Percentiles rank a stretch among this genome's conserved stretches.
Evolutionary conservation across 2,113 vertebrate species (phyloP).

Genomic region (Chelonoidis abingdonii): DNA sequence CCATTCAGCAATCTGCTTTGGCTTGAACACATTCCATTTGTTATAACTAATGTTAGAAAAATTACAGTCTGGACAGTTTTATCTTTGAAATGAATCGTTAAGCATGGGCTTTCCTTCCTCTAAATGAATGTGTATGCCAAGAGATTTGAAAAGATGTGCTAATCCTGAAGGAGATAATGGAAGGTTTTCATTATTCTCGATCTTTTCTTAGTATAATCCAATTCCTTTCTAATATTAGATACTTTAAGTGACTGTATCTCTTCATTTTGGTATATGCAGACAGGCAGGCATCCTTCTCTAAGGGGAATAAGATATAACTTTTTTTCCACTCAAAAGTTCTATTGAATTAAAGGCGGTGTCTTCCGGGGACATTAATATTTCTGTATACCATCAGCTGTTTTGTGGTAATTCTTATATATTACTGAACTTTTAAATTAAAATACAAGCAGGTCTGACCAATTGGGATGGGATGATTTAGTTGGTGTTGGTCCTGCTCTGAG

Average conservation of each 20-base stretch:
- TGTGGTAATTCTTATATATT: not conserved
- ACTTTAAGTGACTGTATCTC: not conserved
- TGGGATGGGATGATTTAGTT: not conserved
- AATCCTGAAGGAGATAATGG: not conserved
- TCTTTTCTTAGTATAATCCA: not conserved
- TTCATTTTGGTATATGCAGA: not conserved
- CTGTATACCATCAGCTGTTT: not conserved
- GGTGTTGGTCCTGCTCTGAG: too few relatives aligned
- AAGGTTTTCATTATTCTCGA: not conserved
- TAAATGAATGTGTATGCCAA: not conserved
- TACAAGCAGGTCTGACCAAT: not conserved
- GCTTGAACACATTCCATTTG: not conserved
- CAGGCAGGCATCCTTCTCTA: not conserved
- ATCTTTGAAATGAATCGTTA: not conserved
- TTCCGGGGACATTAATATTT: not conserved
- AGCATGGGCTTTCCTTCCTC: not conserved
- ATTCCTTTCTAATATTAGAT: not conserved
- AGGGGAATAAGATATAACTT: not conserved
- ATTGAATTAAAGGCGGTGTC: not conserved
- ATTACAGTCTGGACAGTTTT: not conserved
- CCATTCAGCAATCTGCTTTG: not conserved
- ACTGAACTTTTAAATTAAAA: not conserved
- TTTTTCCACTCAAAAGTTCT: not conserved
- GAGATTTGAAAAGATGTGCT: accelerated
- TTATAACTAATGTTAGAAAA: constrained; percentile 21